phyloP scores from a whole-genome alignment of 2,797 vertebrate species.

The Xenentodon cancila region DNA sequence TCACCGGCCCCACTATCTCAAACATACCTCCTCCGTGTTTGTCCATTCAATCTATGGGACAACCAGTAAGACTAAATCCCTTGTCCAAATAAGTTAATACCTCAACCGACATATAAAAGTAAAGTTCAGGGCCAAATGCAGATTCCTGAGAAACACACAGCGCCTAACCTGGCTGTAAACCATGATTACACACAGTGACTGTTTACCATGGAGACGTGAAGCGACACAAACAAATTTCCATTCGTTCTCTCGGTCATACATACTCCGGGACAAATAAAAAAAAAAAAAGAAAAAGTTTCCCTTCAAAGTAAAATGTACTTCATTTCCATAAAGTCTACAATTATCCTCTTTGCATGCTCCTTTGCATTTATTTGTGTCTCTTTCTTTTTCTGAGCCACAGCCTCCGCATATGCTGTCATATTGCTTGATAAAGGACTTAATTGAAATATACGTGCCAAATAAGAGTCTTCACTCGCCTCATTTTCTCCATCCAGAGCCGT shows the following conservation, averaged over 20 bases:
- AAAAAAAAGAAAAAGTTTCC: not conserved
- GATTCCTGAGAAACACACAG: conserved; percentile 67
- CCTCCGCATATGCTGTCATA: conserved; percentile 27
- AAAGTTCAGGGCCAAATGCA: conserved; percentile 76
- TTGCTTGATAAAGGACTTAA: conserved; percentile 50
- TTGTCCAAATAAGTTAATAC: conserved; percentile 78
- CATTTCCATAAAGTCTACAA: not conserved
- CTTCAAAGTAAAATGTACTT: conserved; percentile 1
- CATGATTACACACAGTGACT: conserved; percentile 52
- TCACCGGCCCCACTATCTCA: conserved; percentile 56
- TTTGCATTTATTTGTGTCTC: conserved; percentile 24
- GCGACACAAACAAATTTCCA: conserved; percentile 14
- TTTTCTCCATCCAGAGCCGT: conserved; percentile 49
- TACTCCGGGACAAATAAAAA: not conserved
- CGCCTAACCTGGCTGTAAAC: conserved; percentile 64
- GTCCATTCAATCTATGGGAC: conserved; percentile 68
- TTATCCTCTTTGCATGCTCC: not conserved
- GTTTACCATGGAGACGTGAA: conserved; percentile 43
- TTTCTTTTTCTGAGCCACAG: conserved; percentile 1
- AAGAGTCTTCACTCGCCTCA: conserved; percentile 50
- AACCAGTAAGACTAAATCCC: conserved; percentile 68
- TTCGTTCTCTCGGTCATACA: conserved; percentile 1
- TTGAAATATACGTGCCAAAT: conserved; percentile 67
- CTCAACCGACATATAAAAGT: conserved; percentile 75
- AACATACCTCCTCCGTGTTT: conserved; percentile 71